Conservation (phyloP, 2,888 invertebrate species). For the Agrotis exclamationis region DNA sequence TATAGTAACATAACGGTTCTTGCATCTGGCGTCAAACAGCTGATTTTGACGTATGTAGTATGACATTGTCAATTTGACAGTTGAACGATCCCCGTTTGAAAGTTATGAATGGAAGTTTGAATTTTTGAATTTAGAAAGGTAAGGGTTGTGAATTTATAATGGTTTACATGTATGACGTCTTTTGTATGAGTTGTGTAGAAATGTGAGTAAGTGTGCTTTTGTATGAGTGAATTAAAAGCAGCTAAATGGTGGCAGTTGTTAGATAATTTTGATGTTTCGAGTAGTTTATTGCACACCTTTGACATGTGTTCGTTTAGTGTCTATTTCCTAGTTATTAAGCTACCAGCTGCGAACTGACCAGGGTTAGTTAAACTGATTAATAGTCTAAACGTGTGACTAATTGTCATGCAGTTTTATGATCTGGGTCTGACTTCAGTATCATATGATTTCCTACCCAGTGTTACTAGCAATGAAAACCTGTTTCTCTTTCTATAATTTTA, state of each 20-base stretch:
- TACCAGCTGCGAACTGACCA: conserved; percentile 39
- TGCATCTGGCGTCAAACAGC: conserved; percentile 65
- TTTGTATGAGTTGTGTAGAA: too few relatives aligned
- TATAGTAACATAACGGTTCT: conserved; percentile 65
- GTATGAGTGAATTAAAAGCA: background rate
- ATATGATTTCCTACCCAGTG: background rate
- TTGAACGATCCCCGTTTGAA: conserved; percentile 42
- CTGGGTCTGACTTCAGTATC: background rate
- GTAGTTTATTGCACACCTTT: conserved; percentile 52
- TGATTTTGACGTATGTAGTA: conserved; percentile 58
- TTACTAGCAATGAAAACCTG: background rate
- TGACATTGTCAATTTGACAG: conserved; percentile 39
- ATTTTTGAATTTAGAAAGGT: conserved; percentile 15
- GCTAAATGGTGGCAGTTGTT: conserved; percentile 29
- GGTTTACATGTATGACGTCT: conserved; percentile 11
- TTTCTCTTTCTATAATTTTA: background rate
- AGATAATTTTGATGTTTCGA: conserved; percentile 15
- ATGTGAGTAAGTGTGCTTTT: background rate
- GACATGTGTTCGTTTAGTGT: conserved; percentile 45
- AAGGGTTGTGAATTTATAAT: conserved; percentile 40
- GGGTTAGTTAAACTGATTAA: background rate
- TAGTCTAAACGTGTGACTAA: background rate
- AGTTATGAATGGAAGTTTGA: conserved; percentile 32
- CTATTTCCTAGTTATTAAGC: conserved; percentile 36
- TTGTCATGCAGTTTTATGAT: conserved; percentile 12